Evolutionary conservation across 2,113 vertebrate genomes (phyloP), one percentile per base, ranked within the genome.

Genomic region (Haplotaxodon microlepis): DNA sequence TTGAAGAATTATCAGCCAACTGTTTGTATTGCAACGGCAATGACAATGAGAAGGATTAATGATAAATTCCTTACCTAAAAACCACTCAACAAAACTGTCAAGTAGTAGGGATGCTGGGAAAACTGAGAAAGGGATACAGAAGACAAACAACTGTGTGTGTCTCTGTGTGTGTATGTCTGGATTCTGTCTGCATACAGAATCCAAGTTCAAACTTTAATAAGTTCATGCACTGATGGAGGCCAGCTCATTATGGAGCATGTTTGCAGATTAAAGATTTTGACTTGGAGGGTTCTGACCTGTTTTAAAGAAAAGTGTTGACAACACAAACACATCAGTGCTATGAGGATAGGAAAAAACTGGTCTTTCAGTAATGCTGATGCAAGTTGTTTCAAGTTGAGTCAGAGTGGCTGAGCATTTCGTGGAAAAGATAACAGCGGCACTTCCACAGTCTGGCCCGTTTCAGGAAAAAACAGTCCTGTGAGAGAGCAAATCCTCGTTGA

Each of bases 381-480:
- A 84, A 69, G 79, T 69, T 38, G 45, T 50, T 81, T 88, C 45
- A 76, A 54, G 80, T 40, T 92, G 38, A 69, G 24, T 66, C 36
- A 84, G 24, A 78, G 73, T 4, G 9, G 19, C 14, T 88, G 73
- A 76, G 40, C 50, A 24, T 9, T 29, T 79, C 3, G 34, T 24
- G 53, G 89, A 94, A 90, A 82, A 93, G 92, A 94, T 93, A 92
- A 92, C 40, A n/a, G 17, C 5, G 2, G 16, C 45, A 21, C 27
- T 84, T 91, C 66, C 85, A 61, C n/a, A 59, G 16, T 90, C 92
- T 94, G 92, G 38, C 85, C 50, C 63, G 14, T 89, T 81, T 95
- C 82, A 63, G 79, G 71, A 63, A 82, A 56, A 83, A 34, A 27
- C 10, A 19, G 47, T 82, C 21, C 14, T 54, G 19, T 38, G 17